Base-by-base conservation (phyloP, 2,797 vertebrate species). In the Lagodon rhomboides region DNA sequence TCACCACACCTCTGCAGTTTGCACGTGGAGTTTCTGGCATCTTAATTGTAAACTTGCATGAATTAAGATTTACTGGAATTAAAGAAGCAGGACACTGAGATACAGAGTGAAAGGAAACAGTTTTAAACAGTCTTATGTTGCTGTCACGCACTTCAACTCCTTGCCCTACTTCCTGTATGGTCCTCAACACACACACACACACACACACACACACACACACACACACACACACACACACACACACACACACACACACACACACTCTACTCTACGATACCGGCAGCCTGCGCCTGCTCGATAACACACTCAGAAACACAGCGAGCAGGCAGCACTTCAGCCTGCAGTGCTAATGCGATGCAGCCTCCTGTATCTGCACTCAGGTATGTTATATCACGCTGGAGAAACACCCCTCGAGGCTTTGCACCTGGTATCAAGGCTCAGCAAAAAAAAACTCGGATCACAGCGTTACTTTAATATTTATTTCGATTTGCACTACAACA, bases 251-350 rank as follows among this genome's bases (percentile, higher is more conserved):
- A 67, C 44, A 63, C 64, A 73, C 41, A 47, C n/a, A 61, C 72
- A 54, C 67, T 72, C 78, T 47, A 34, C 70, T 75, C 73, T 44
- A 53, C 0, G 15, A 72, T 68, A 50, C 71, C 60, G 44, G 27
- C 73, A 84, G 79, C 79, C 85, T 89, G 85, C 6, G 41, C 20
- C 49, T 73, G 65, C 71, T 84, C 56, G 70, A 91, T 86, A 89
- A 79, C 72, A 20, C 64, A 68, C 79, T 83, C 78, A 54, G 56
- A 81, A 74, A 77, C 73, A 69, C 2, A n/a, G 68, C 76, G 38
- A 51, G 65, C 59, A 4, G 66, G 77, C 69, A 64, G 55, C 70
- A 50, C 82, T 68, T 73, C 58, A 81, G 25, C 77, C 47, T 25
- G 20, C 34, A 50, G 51, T 46, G 72, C 30, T 80, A 82, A 80